Percentiles rank a stretch among this genome's conserved stretches.
Conservation (phyloP, 2,113 vertebrate genomes). For the Corapipo altera region DNA sequence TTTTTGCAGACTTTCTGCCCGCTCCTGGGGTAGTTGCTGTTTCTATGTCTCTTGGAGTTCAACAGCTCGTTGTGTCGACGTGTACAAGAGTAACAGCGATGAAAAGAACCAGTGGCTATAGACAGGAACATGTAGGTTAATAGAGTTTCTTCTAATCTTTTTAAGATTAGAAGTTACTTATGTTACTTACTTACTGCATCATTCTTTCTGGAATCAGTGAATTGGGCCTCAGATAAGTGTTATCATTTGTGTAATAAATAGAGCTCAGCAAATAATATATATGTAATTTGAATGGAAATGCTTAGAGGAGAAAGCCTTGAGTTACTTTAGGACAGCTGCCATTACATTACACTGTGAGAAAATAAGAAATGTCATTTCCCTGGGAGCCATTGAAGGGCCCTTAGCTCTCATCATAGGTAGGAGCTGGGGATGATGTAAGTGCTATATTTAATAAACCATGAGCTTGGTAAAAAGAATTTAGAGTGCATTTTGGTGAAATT, state of each 20-base stretch:
- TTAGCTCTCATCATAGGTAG: not conserved
- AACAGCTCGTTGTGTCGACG: not conserved
- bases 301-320: not conserved
- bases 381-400: not conserved
- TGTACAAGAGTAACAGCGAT: not conserved
- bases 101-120: not conserved
- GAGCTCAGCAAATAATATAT: not conserved
- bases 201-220: not conserved
- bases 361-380: slow-evolving; percentile 13
- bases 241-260: not conserved
- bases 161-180: not conserved
- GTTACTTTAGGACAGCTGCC: not conserved
- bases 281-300: not conserved
- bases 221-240: not conserved
- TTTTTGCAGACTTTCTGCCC: not conserved
- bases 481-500: not conserved
- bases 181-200: not conserved
- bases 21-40: not conserved
- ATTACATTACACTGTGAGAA: not conserved
- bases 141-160: not conserved
- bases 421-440: not conserved
- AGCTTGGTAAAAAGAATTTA: not conserved
- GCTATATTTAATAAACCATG: not conserved
- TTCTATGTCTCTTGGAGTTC: not conserved
- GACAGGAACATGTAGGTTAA: not conserved